Conservation (phyloP, 2,797 vertebrate genomes). For the Apogon talboti region DNA sequence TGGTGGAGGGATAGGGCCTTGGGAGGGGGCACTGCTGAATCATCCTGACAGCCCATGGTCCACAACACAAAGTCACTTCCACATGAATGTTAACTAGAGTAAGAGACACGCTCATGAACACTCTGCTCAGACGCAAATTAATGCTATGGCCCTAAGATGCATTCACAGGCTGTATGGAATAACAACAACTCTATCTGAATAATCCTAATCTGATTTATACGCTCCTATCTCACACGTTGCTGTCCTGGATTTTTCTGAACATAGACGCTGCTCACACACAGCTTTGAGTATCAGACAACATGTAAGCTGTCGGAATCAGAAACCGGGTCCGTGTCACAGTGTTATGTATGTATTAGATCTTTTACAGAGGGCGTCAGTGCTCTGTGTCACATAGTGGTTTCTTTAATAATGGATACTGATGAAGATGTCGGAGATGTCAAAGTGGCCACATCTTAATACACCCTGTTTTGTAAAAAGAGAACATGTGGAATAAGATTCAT, state of each 20-base stretch:
- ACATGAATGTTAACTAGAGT: conserved; percentile 39
- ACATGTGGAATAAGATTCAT: too few relatives aligned
- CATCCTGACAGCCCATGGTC: conserved; percentile 63
- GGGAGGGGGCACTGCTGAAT: conserved; percentile 65
- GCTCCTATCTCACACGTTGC: neutral
- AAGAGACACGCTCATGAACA: conserved; percentile 22
- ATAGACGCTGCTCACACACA: neutral
- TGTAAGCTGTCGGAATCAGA: too few relatives aligned
- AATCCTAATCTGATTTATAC: conserved; percentile 3
- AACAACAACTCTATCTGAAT: neutral
- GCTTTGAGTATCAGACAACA: neutral
- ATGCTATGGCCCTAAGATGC: conserved; percentile 29
- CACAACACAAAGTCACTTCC: conserved; percentile 53
- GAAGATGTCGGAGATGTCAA: too few relatives aligned
- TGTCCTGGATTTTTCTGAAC: conserved; percentile 18
- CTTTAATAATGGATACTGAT: too few relatives aligned
- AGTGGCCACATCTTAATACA: too few relatives aligned
- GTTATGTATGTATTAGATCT: too few relatives aligned
- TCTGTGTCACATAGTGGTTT: too few relatives aligned
- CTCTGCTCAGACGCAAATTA: conserved; percentile 23
- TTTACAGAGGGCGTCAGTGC: too few relatives aligned
- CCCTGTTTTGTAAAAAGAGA: too few relatives aligned
- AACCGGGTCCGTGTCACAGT: too few relatives aligned
- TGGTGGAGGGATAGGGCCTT: conserved; percentile 40
- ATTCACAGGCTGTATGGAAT: neutral